These are phyloP conservation scores for Turritopsis dohrnii DNA, from an alignment of 30 jellyfish, hydroid and myxozoan genomes.

Conservation along the genomic window DNA sequence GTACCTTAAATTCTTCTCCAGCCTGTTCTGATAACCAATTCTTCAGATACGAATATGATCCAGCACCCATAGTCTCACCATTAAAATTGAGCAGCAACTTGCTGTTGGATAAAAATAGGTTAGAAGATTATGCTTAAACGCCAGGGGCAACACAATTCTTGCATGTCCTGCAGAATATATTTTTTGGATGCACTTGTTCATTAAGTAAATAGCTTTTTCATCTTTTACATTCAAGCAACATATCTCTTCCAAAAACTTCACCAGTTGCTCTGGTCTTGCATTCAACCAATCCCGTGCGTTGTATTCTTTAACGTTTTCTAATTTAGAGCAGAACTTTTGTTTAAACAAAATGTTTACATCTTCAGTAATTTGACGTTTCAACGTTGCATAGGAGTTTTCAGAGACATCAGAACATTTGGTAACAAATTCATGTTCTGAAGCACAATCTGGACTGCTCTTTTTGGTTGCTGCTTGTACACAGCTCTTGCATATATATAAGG, in stretches of 20 bases:
- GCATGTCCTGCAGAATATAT: neutral
- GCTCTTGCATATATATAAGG: no score
- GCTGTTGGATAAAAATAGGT: neutral
- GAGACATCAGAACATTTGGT: no score
- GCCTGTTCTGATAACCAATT: conserved; percentile 31
- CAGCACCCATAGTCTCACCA: conserved; percentile 21
- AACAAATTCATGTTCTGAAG: no score
- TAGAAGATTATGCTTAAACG: conserved; percentile 4
- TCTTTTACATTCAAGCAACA: neutral
- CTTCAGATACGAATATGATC: conserved; percentile 21
- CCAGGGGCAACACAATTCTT: conserved; percentile 23
- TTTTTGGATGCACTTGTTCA: conserved; percentile 1
- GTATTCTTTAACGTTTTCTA: neutral
- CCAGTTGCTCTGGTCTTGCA: conserved; percentile 17
- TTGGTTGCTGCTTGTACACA: no score
- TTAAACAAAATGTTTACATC: no score
- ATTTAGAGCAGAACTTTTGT: conserved; percentile 12
- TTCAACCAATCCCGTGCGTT: conserved; percentile 16
- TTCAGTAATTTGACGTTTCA: no score
- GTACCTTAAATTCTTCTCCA: neutral
- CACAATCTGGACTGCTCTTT: no score
- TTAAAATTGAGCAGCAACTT: conserved; percentile 13
- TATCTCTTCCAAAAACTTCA: neutral
- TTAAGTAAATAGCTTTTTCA: neutral
- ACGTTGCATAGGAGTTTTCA: no score